Percentiles rank a stretch among this genome's conserved stretches.
Evolutionary conservation across 2,113 vertebrate species (phyloP).

Genomic region (Apaloderma vittatum): DNA sequence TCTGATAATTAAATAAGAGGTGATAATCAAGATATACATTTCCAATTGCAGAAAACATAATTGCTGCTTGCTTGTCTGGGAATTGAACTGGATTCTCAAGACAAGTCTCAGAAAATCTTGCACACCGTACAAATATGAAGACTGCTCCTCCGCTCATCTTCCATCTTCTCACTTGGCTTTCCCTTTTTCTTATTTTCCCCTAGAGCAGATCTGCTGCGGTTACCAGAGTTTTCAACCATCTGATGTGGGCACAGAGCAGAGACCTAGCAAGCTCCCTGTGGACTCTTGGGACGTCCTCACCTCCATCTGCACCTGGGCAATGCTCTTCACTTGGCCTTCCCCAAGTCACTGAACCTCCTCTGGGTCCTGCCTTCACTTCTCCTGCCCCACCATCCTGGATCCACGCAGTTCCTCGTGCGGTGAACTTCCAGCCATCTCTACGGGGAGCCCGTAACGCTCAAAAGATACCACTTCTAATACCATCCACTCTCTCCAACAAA

Average conservation of each 20-base stretch:
- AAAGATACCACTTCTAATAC: conserved; percentile 38
- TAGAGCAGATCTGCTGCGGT: not conserved
- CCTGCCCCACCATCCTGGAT: not conserved
- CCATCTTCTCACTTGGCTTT: not conserved
- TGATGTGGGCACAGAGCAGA: not conserved
- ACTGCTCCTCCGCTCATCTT: not conserved
- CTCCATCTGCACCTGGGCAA: not conserved
- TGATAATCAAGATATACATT: not conserved
- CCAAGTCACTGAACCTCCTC: not conserved
- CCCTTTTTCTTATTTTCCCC: not conserved
- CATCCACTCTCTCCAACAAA: conserved; percentile 37
- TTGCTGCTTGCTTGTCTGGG: not conserved
- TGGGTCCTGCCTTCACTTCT: not conserved
- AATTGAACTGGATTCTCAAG: conserved; percentile 8
- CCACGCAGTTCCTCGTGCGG: accelerated
- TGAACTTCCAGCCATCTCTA: conserved; percentile 14
- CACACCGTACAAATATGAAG: not conserved
- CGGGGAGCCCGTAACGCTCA: not conserved
- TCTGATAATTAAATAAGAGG: conserved; percentile 20
- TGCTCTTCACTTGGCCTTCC: not conserved
- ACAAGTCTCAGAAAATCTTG: not conserved
- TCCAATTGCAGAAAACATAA: conserved; percentile 4
- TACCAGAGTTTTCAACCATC: not conserved
- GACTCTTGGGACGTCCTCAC: not conserved
- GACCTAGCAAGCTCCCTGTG: not conserved